phyloP scores from a whole-genome alignment of 2,888 invertebrate species.

The Chloroclystis v-ata region DNA sequence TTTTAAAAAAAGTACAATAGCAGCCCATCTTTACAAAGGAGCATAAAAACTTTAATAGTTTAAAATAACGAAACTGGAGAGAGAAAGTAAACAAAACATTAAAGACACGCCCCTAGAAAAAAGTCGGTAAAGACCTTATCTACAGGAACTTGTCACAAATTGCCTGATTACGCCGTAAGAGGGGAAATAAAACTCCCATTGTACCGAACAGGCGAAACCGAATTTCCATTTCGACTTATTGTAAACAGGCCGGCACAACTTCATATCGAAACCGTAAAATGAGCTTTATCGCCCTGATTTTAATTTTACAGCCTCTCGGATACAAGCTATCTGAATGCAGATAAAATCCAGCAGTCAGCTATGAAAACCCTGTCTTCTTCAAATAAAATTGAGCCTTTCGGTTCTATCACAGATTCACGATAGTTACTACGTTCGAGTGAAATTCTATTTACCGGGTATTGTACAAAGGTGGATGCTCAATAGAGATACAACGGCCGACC shows the following conservation, averaged over 20 bases:
- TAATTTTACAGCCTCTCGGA: neutral
- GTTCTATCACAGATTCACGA: neutral
- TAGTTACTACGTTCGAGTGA: neutral
- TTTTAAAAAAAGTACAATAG: too few relatives aligned
- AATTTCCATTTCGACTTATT: neutral
- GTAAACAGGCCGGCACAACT: neutral
- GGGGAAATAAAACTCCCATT: conserved; percentile 14
- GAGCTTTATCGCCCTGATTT: conserved; percentile 2
- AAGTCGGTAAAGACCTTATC: conserved; percentile 2
- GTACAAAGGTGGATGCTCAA: conserved; percentile 50
- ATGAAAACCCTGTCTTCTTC: neutral
- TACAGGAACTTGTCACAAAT: conserved; percentile 8
- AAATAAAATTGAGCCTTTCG: too few relatives aligned
- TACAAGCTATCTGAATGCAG: neutral
- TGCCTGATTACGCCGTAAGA: conserved; percentile 11
- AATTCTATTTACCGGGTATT: conserved; percentile 28
- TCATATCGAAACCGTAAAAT: conserved; percentile 2
- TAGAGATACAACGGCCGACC: conserved; percentile 60
- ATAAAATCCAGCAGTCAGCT: neutral
- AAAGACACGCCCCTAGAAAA: neutral
- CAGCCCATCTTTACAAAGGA: too few relatives aligned
- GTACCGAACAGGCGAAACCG: neutral
- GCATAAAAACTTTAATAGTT: too few relatives aligned
- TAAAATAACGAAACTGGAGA: too few relatives aligned
- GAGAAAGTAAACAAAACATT: neutral